Evolutionary conservation across 2,888 invertebrate species (phyloP).

Genomic region (Noctua pronuba): DNA sequence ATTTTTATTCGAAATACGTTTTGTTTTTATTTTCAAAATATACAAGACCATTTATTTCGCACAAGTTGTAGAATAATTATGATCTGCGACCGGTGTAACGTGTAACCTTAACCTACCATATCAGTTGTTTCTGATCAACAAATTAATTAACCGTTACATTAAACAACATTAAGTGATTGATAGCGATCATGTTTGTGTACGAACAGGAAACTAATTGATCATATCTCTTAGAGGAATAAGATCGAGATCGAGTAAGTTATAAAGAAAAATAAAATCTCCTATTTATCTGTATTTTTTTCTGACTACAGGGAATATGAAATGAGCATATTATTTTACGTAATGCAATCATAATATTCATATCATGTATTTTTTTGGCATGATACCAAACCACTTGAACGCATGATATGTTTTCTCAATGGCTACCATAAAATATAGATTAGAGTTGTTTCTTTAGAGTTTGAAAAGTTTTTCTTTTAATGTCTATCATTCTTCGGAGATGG

Average conservation of each 20-base stretch:
- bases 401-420: constrained; percentile 38
- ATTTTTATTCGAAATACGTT: not conserved
- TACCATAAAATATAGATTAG: constrained; percentile 26
- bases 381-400: constrained; percentile 40
- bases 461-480: constrained; percentile 29
- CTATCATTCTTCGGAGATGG: not conserved
- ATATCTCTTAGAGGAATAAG: constrained; percentile 8
- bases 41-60: not conserved
- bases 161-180: constrained; percentile 46
- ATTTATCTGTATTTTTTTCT: constrained; percentile 3
- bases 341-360: constrained; percentile 42
- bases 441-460: constrained; percentile 22
- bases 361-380: constrained; percentile 44
- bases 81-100: not conserved
- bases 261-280: not conserved
- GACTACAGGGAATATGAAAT: constrained; percentile 34
- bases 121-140: constrained; percentile 31
- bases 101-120: constrained; percentile 30
- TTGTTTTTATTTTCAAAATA: constrained; percentile 9
- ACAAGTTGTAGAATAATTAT: constrained; percentile 7
- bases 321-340: constrained; percentile 45
- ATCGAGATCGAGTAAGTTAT: not conserved
- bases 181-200: constrained; percentile 39
- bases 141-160: constrained; percentile 44
- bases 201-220: constrained; percentile 43